phyloP scores from a whole-genome alignment of 2,113 vertebrate species.

The Rhea americana region DNA sequence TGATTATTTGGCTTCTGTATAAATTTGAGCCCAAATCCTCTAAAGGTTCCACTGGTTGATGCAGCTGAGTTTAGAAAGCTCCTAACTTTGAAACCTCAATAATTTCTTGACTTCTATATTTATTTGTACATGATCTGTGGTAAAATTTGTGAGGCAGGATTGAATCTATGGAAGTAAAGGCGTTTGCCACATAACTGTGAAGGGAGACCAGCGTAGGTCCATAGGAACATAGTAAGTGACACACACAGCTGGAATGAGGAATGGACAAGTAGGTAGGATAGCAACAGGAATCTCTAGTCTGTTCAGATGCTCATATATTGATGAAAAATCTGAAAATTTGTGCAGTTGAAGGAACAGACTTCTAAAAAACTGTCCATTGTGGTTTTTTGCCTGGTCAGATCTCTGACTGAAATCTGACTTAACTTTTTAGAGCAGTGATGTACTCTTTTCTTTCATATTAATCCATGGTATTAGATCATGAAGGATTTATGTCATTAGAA shows the following conservation, averaged over 20 bases:
- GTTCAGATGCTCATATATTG: neutral
- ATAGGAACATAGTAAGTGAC: neutral
- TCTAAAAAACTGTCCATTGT: neutral
- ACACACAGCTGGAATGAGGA: neutral
- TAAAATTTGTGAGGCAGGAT: neutral
- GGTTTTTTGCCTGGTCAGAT: neutral
- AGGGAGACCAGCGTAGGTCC: neutral
- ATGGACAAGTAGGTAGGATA: fast-evolving
- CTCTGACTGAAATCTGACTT: neutral
- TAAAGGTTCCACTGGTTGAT: neutral
- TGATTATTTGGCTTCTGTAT: neutral
- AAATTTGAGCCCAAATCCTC: neutral
- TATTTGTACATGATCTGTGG: neutral
- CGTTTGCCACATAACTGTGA: neutral
- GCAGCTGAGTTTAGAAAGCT: neutral
- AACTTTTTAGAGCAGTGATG: neutral
- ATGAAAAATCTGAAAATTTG: neutral
- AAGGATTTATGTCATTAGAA: neutral
- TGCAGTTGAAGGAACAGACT: neutral
- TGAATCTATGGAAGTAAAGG: neutral
- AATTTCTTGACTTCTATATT: neutral
- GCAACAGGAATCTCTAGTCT: neutral
- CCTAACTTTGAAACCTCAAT: neutral
- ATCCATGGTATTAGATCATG: neutral
- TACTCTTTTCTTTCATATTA: neutral